Evolutionary conservation across 2,797 vertebrate genomes (phyloP).

Genomic region (Ceyx erithaca): DNA sequence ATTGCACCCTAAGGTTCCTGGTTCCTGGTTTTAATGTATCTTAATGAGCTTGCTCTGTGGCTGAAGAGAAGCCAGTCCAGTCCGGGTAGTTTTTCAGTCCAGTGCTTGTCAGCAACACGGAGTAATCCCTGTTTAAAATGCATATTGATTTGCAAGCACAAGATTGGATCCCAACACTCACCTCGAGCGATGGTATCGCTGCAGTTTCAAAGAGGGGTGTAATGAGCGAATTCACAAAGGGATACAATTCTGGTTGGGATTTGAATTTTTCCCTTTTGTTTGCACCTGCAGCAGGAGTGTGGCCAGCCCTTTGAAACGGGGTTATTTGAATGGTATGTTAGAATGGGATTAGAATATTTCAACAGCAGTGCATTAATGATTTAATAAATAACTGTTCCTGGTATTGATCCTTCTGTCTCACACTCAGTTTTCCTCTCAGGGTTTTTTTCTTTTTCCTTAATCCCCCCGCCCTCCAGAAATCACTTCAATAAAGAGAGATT

Average conservation of each 20-base stretch:
- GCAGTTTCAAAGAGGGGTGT: not conserved
- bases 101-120: slow-evolving; percentile 13
- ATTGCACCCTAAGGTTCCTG: not conserved
- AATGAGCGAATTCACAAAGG: not conserved
- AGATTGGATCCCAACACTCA: not conserved
- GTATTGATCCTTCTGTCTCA: not conserved
- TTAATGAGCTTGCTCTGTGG: slow-evolving; percentile 13
- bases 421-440: not conserved
- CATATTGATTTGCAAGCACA: slow-evolving; percentile 17
- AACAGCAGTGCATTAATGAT: not conserved
- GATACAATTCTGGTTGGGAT: not conserved
- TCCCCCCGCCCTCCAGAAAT: not conserved
- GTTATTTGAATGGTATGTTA: not conserved
- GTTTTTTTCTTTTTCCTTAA: not conserved
- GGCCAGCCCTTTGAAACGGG: not conserved
- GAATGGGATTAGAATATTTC: not conserved
- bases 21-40: not conserved
- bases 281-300: slow-evolving; percentile 19
- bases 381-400: slow-evolving; percentile 3
- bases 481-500: not conserved
- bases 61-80: slow-evolving; percentile 30
- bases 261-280: slow-evolving; percentile 24
- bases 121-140: slow-evolving; percentile 37
- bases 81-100: slow-evolving; percentile 38
- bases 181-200: not conserved